These are phyloP conservation scores for Latheticus oryzae DNA, from an alignment of 2,888 invertebrate genomes.

Conservation along the genomic window DNA sequence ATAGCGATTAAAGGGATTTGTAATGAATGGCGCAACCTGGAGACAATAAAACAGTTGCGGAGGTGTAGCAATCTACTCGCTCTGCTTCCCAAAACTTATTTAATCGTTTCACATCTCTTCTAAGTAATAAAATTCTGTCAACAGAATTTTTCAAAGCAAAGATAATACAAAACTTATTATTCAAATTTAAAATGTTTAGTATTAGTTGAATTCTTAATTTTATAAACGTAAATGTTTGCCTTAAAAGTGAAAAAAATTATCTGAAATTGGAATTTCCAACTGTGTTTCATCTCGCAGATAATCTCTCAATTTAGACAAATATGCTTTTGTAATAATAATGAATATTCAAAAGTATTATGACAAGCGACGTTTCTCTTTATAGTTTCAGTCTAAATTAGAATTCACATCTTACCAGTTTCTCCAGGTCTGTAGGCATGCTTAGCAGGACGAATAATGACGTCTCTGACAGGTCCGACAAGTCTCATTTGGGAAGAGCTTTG, in stretches of 20 bases:
- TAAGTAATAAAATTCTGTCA: no score
- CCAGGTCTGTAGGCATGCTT: slow-evolving; percentile 73
- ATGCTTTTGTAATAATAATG: slow-evolving; percentile 6
- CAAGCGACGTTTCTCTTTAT: background rate
- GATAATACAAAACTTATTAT: no score
- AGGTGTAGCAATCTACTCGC: no score
- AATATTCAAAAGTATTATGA: slow-evolving; percentile 3
- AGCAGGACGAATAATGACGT: slow-evolving; percentile 74
- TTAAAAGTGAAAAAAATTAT: no score
- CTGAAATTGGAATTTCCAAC: slow-evolving; percentile 3
- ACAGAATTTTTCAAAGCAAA: no score
- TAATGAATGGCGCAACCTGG: slow-evolving; percentile 14
- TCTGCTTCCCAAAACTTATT: no score
- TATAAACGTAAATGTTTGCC: no score
- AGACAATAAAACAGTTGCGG: slow-evolving; percentile 32
- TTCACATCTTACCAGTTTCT: slow-evolving; percentile 68
- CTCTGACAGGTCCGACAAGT: slow-evolving; percentile 73
- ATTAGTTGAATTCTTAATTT: no score
- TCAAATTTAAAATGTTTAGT: no score
- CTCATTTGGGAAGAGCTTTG: slow-evolving; percentile 72
- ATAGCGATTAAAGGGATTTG: slow-evolving; percentile 40
- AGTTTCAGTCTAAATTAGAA: slow-evolving; percentile 15
- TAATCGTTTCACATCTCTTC: no score
- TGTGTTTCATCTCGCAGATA: slow-evolving; percentile 6
- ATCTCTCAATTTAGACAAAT: slow-evolving; percentile 14